Evolutionary conservation across 2,888 invertebrate genomes (phyloP), one percentile per base, ranked within the genome.

Genomic region (Pandemis heparana): DNA sequence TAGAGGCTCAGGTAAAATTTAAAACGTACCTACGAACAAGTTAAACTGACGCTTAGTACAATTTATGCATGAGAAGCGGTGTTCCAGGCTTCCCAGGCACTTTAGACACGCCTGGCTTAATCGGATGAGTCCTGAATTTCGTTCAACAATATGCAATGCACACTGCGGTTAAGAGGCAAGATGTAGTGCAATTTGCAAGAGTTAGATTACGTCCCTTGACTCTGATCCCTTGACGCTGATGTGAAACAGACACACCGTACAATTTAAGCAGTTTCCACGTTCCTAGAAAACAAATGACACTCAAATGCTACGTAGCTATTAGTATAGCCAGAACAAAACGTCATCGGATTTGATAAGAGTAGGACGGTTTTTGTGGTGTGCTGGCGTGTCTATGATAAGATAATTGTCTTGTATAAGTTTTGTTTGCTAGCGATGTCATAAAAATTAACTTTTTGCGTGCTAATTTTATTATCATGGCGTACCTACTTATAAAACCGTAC

Each of bases 181-280:
- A 23, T 38, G n/a, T 60, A 32, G 48, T 64, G 43, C 64, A 65
- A 51, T 51, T 65, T 65, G 38, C 51, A 9, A 53, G 63, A 43
- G 63, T 39, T 14, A 32, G 32, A 1, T 14, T 6, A n/a, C 8
- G 53, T 53, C 53, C 18, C 53, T 48, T 64, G 32, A 48, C 32
- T 12, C 5, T 12, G 41, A 5, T 32, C 63, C 46, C 46, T 46
- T 63, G 63, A 46, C 18, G 6, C 6, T 16, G 51, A 7, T 16
- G n/a, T 51, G 16, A 51, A 53, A 16, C 9, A 9, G 7, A 8
- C 5, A n/a, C n/a, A 16, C 0, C 5, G 51, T n/a, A n/a, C 16
- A n/a, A n/a, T 51, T 10, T n/a, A 51, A 46, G 6, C 5, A 7
- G 12, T 51, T 32, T 32, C 23, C 23, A 32, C 23, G 23, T 32